phyloP scores from a whole-genome alignment of 2,113 vertebrate species.

The Haemorhous mexicanus region DNA sequence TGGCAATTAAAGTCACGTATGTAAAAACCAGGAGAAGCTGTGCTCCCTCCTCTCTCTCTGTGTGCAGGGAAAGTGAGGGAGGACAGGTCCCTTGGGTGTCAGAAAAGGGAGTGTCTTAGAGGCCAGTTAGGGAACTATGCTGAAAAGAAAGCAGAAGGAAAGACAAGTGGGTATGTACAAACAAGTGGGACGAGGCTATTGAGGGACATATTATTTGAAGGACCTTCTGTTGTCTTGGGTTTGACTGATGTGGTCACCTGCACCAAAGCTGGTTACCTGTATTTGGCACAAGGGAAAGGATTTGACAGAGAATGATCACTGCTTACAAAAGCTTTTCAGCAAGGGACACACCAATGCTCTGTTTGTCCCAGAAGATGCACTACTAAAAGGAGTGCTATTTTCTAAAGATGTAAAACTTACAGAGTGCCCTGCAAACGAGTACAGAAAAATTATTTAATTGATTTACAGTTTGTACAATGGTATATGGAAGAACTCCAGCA shows the following conservation, averaged over 20 bases:
- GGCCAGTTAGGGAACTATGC: not conserved
- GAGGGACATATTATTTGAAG: not conserved
- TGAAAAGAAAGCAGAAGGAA: not conserved
- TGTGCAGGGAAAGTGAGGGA: not conserved
- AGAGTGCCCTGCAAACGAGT: not conserved
- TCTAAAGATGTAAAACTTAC: not conserved
- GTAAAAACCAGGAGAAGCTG: not conserved
- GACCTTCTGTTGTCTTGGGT: not conserved
- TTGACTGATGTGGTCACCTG: not conserved
- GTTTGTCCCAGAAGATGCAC: not conserved
- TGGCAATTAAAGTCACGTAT: not conserved
- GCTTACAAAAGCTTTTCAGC: not conserved
- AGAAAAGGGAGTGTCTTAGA: not conserved
- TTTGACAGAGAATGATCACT: not conserved
- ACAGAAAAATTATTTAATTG: not conserved
- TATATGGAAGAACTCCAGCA: not conserved
- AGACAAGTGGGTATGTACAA: not conserved
- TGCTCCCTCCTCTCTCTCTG: not conserved
- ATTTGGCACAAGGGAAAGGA: not conserved
- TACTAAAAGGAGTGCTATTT: not conserved
- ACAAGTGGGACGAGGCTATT: not conserved
- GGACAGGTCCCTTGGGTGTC: fast-evolving
- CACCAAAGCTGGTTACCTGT: not conserved
- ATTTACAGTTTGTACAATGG: not conserved
- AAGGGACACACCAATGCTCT: not conserved